Percentiles rank a stretch among this genome's conserved stretches.
These are phyloP conservation scores for Paguma larvata DNA, from an alignment of 2,797 vertebrate genomes.

Conservation along the genomic window DNA sequence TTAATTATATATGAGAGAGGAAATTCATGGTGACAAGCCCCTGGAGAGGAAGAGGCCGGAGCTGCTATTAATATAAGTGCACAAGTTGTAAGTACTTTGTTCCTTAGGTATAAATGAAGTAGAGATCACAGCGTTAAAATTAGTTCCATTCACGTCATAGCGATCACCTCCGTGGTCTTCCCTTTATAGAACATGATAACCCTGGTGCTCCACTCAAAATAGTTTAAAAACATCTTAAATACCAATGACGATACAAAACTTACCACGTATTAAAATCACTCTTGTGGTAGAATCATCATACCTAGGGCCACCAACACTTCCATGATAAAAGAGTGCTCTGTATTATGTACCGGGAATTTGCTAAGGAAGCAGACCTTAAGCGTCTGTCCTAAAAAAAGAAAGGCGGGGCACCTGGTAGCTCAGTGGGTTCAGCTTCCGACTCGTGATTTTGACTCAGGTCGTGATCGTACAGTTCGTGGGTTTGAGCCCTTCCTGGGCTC, in stretches of 20 bases:
- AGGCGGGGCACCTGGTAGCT: too few relatives aligned
- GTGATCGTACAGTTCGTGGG: too few relatives aligned
- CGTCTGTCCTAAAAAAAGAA: neutral
- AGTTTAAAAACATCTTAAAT: neutral
- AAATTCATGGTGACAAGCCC: slow-evolving; percentile 7
- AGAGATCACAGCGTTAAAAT: slow-evolving; percentile 1
- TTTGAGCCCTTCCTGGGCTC: too few relatives aligned
- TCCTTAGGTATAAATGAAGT: slow-evolving; percentile 3
- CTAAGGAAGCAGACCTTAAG: neutral
- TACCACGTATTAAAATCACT: neutral
- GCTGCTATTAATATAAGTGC: neutral
- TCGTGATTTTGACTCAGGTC: too few relatives aligned
- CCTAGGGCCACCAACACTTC: neutral
- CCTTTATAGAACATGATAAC: neutral
- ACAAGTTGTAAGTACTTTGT: slow-evolving; percentile 20
- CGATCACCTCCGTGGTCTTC: neutral
- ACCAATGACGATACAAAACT: neutral
- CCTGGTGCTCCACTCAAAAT: neutral
- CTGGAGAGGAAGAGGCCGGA: neutral
- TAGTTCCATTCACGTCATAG: slow-evolving; percentile 21
- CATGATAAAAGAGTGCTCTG: neutral
- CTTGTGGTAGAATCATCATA: neutral
- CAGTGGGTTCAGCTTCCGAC: too few relatives aligned
- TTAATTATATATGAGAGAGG: neutral
- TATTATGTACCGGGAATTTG: neutral